Base-by-base conservation (phyloP, 2,888 invertebrate genomes). In the Biston stratarius region DNA sequence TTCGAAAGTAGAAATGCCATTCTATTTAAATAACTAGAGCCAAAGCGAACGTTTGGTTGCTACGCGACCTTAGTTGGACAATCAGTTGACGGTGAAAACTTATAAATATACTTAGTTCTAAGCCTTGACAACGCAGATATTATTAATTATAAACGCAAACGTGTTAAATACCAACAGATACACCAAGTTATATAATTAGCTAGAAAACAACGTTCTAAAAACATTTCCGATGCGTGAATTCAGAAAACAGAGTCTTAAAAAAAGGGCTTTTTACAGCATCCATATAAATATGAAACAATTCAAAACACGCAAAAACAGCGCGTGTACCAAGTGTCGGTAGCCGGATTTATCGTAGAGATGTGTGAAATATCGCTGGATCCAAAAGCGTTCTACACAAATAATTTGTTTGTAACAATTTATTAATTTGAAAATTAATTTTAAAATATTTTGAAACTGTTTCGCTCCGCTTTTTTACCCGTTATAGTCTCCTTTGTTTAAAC, bases 401-500 rank as follows among this genome's bases (percentile, higher is more conserved):
- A 59, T 59, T 67, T 55, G 70, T 74, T 72, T 74, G 72, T 74
- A 74, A 69, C 59, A 65, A 70, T 74, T 67, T 68, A 68, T 62
- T 67, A 42, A 67, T 68, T 71, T 72, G 72, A 72, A 74, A 67
- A 65, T 63, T 72, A 62, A 72, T 74, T 74, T 74, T 68, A 60
- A 24, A 72, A 71, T 67, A 70, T 74, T 74, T 74, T 68, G 62
- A 61, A 73, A 72, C 36, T 64, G 74, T 80, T 77, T 80, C 74
- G 76, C 77, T 79, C 77, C 76, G 78, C 79, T 83, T 84, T 83
- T 85, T 77, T 86, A 82, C 75, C 73, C 74, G 79, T 86, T 83
- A 59, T 82, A 83, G 83, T 86, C 84, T 82, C 81, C 79, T 84
- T 87, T 85, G 83, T 86, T 88, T 85, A 76, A 84, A 85, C 84